Conservation (phyloP, 2,888 invertebrate genomes). For the Drosophila macrospina region DNA sequence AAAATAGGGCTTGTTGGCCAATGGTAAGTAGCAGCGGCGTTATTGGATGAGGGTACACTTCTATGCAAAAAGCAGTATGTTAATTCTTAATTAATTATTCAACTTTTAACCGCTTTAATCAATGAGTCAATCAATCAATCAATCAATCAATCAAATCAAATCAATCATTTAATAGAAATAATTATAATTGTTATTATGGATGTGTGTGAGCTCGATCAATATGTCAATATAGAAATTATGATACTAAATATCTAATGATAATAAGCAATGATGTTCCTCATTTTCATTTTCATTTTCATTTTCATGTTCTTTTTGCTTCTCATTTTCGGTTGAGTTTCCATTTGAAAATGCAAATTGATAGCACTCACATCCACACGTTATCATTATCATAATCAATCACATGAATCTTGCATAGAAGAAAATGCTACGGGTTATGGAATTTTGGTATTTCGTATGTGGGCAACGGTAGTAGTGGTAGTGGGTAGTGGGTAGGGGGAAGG, state of each 20-base stretch:
- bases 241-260: conserved; percentile 38
- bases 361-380: conserved; percentile 58
- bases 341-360: conserved; percentile 56
- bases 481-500: not conserved
- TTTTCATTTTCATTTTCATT: not conserved
- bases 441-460: conserved; percentile 22
- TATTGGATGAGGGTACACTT: conserved; percentile 87
- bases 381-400: conserved; percentile 34
- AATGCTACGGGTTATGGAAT: conserved; percentile 34
- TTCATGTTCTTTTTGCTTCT: not conserved
- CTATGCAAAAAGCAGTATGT: conserved; percentile 85
- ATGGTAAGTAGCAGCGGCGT: conserved; percentile 88
- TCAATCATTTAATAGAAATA: conserved; percentile 17
- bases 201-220: conserved; percentile 64
- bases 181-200: conserved; percentile 26
- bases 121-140: conserved; percentile 1
- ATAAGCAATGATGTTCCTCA: conserved; percentile 50
- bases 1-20: conserved; percentile 93
- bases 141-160: conserved; percentile 16
- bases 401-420: conserved; percentile 75
- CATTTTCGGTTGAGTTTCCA: not conserved
- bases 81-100: conserved; percentile 69
- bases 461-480: not conserved
- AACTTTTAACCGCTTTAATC: conserved; percentile 16
- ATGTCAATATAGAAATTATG: conserved; percentile 30